These are phyloP conservation scores for Aphaenogaster floridana DNA, from an alignment of 1,140 invertebrate species.

Conservation along the genomic window DNA sequence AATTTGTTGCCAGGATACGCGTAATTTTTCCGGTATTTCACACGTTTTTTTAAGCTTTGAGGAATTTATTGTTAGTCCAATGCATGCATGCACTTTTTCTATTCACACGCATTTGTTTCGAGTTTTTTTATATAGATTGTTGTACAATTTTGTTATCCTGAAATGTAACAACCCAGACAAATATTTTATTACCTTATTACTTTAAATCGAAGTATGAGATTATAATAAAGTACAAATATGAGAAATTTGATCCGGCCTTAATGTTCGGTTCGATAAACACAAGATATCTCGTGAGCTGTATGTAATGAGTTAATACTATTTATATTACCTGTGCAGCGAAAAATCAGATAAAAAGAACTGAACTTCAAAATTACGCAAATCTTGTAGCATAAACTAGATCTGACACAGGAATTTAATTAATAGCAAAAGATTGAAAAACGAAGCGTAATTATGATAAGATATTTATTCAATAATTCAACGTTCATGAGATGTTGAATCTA, in stretches of 20 bases:
- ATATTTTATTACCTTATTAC: not conserved
- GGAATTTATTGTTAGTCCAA: not conserved
- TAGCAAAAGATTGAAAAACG: no score
- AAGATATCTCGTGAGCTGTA: not conserved
- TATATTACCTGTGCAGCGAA: not conserved
- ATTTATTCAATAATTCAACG: no score
- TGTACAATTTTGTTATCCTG: not conserved
- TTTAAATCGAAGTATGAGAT: not conserved
- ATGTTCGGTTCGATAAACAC: not conserved
- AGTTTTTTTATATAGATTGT: not conserved
- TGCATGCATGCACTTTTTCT: not conserved
- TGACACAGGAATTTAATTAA: no score
- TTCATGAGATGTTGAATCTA: no score
- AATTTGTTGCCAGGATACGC: no score
- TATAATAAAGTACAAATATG: constrained; percentile 4
- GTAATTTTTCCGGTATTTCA: no score
- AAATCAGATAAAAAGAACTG: no score
- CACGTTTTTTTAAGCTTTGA: not conserved
- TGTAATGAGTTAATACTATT: not conserved
- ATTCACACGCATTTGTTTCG: not conserved
- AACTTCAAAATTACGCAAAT: no score
- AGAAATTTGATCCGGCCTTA: not conserved
- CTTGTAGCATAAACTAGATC: no score
- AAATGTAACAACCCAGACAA: not conserved
- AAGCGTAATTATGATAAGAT: no score